phyloP scores from a whole-genome alignment of 2,113 vertebrate genomes.

The Platanista minor region DNA sequence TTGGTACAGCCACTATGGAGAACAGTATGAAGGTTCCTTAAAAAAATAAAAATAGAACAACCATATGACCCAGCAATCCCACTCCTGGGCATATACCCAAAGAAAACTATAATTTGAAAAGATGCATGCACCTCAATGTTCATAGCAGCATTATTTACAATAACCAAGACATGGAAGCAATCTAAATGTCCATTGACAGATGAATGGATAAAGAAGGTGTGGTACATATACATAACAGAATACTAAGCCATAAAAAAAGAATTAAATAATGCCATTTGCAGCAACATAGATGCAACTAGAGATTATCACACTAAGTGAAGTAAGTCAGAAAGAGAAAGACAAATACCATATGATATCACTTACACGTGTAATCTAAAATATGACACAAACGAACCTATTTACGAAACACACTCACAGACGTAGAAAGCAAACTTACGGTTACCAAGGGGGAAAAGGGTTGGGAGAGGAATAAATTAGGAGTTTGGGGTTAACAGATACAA shows the following conservation, averaged over 20 bases:
- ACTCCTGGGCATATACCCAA: too few relatives aligned
- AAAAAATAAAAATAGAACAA: too few relatives aligned
- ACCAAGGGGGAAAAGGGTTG: neutral
- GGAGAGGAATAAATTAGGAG: neutral
- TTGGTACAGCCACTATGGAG: too few relatives aligned
- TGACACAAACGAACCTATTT: neutral
- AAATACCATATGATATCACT: neutral
- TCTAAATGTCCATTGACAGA: neutral
- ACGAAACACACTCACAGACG: neutral
- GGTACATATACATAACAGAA: too few relatives aligned
- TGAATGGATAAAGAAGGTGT: too few relatives aligned
- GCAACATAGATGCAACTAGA: neutral
- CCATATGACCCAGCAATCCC: too few relatives aligned
- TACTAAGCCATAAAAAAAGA: neutral
- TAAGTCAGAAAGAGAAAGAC: neutral
- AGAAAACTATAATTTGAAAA: too few relatives aligned
- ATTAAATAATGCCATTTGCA: neutral
- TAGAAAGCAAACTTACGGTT: neutral
- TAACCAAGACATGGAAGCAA: too few relatives aligned
- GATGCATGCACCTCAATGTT: too few relatives aligned
- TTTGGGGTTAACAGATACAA: neutral
- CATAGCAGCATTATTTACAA: too few relatives aligned
- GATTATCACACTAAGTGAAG: neutral
- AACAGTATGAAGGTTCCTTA: too few relatives aligned
- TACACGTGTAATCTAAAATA: neutral